phyloP scores from a whole-genome alignment of 2,888 invertebrate genomes.

The Arge pagana region DNA sequence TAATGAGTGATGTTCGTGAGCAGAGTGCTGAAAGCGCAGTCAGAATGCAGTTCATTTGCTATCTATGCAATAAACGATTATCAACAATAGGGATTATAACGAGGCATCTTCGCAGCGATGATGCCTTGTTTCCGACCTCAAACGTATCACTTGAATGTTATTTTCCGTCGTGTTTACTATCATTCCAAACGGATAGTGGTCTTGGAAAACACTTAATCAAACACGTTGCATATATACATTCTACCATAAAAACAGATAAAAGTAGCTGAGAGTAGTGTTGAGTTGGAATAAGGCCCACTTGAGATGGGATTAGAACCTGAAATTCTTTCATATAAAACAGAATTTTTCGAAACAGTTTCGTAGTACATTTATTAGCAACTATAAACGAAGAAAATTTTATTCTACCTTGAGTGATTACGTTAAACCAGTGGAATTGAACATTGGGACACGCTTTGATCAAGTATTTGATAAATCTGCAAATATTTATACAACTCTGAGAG shows the following conservation, averaged over 20 bases:
- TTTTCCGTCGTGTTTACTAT: background rate
- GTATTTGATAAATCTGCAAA: conserved; percentile 15
- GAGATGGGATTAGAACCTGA: background rate
- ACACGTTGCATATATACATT: background rate
- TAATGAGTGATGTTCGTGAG: conserved; percentile 3
- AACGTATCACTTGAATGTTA: conserved; percentile 1
- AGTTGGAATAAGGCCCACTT: background rate
- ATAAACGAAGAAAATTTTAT: conserved; percentile 11
- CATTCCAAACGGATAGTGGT: conserved; percentile 1
- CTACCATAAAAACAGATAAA: conserved; percentile 1
- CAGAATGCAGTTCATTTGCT: conserved; percentile 7
- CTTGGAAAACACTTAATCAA: conserved; percentile 1
- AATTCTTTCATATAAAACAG: background rate
- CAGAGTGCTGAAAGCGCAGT: background rate
- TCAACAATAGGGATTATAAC: background rate
- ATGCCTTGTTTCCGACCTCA: conserved; percentile 2
- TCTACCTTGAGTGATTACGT: conserved; percentile 18
- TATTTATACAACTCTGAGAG: conserved; percentile 10
- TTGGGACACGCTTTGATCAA: conserved; percentile 26
- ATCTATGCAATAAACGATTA: background rate
- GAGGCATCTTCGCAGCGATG: conserved; percentile 2
- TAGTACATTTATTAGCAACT: conserved; percentile 1
- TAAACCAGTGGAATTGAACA: conserved; percentile 21
- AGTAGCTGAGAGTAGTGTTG: conserved; percentile 2
- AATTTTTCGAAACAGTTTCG: too few relatives aligned